phyloP scores from a whole-genome alignment of 1,140 invertebrate species.

The Drosophila varians region DNA sequence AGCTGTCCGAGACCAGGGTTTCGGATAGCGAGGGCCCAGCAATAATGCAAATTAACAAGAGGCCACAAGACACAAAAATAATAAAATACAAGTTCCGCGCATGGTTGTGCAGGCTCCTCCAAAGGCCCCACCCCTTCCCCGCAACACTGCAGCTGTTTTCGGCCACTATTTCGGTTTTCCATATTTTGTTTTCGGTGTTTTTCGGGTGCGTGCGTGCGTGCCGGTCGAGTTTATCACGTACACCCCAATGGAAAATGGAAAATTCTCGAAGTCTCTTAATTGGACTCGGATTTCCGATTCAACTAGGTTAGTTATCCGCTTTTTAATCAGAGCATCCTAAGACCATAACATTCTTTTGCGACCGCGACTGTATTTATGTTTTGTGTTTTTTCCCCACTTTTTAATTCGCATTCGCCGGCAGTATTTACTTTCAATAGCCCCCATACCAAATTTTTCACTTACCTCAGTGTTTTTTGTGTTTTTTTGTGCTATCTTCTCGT shows the following conservation, averaged over 20 bases:
- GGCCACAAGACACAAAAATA: not conserved
- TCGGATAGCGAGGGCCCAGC: constrained; percentile 13
- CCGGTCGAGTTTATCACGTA: constrained; percentile 70
- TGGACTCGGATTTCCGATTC: constrained; percentile 8
- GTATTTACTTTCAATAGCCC: constrained; percentile 34
- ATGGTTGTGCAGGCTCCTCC: constrained; percentile 15
- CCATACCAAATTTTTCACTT: constrained; percentile 54
- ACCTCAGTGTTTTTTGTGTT: constrained; percentile 44
- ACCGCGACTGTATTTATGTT: constrained; percentile 42
- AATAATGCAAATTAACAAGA: constrained; percentile 32
- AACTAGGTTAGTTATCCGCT: too few species aligned
- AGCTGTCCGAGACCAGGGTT: constrained; percentile 1
- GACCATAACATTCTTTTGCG: not conserved
- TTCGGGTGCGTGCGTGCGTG: constrained; percentile 60
- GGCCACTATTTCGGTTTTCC: constrained; percentile 12
- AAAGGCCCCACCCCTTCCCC: constrained; percentile 4
- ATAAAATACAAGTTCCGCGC: constrained; percentile 11
- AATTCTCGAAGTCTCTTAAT: constrained; percentile 33
- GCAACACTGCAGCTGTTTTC: constrained; percentile 41
- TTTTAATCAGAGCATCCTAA: not conserved
- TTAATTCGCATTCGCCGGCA: constrained; percentile 58
- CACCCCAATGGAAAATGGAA: constrained; percentile 22
- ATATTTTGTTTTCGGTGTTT: constrained; percentile 19
- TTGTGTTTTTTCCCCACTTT: constrained; percentile 19
- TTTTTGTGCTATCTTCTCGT: constrained; percentile 41